These are phyloP conservation scores for Heterocephalus glaber DNA, from an alignment of 2,113 vertebrate genomes.

Conservation along the genomic window DNA sequence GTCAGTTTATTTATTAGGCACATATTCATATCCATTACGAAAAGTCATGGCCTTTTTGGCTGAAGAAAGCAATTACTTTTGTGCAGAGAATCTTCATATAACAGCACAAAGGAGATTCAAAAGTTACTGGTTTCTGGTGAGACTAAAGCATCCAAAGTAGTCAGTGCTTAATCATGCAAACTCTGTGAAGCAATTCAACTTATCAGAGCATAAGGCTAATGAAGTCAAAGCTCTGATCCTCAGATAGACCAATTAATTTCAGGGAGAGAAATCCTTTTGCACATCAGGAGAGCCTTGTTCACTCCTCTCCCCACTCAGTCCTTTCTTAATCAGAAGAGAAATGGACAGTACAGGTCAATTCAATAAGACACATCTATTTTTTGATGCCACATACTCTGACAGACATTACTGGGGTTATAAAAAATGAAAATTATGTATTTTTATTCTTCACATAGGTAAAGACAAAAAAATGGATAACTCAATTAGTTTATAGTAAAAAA, in stretches of 20 bases:
- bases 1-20: neutral
- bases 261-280: neutral
- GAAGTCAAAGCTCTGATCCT: slow-evolving; percentile 30
- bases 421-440: neutral
- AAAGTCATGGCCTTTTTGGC: neutral
- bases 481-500: neutral
- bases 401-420: neutral
- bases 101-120: slow-evolving; percentile 37
- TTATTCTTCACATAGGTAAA: neutral
- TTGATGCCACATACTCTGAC: neutral
- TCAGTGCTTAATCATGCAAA: neutral
- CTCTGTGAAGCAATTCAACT: neutral
- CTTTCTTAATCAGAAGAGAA: slow-evolving; percentile 19
- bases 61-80: slow-evolving; percentile 27
- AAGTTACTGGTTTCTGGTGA: slow-evolving; percentile 10
- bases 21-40: neutral
- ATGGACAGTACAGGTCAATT: neutral
- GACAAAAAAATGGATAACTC: neutral
- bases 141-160: neutral
- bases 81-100: neutral
- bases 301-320: neutral
- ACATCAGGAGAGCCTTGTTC: neutral
- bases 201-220: neutral
- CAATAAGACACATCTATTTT: neutral
- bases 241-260: slow-evolving; percentile 25